phyloP scores from a whole-genome alignment of 2,797 vertebrate species.

The Limnodromus scolopaceus region DNA sequence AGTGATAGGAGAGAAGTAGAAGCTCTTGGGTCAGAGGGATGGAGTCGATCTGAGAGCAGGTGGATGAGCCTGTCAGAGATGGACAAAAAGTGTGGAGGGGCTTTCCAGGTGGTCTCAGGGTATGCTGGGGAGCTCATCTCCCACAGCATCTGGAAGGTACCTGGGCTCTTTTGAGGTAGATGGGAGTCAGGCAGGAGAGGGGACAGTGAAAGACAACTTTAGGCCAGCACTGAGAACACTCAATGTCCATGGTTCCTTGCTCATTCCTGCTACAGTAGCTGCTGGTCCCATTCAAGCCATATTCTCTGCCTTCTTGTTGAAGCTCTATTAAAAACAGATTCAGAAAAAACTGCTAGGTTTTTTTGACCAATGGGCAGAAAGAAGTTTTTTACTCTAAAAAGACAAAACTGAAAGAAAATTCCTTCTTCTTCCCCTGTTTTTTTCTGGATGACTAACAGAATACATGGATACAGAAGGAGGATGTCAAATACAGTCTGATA shows the following conservation, averaged over 20 bases:
- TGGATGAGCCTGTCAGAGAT: background rate
- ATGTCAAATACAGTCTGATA: background rate
- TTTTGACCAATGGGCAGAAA: background rate
- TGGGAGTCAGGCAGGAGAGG: background rate
- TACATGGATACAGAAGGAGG: background rate
- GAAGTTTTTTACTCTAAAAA: background rate
- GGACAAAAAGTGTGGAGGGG: background rate
- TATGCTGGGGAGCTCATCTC: fast-evolving
- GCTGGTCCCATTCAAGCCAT: background rate
- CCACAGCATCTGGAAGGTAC: background rate
- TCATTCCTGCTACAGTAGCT: background rate
- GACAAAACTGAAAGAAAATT: background rate
- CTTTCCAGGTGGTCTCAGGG: background rate
- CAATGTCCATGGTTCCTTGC: fast-evolving
- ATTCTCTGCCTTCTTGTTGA: background rate
- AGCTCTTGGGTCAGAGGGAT: background rate
- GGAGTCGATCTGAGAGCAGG: background rate
- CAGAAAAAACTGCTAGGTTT: background rate
- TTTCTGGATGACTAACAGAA: background rate
- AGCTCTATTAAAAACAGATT: background rate
- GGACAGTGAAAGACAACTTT: background rate
- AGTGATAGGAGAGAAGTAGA: background rate
- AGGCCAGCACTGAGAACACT: background rate
- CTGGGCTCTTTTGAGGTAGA: background rate
- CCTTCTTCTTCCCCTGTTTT: background rate